A percentile compares a stretch with the other conserved stretches of the same genome.
phyloP scores from a whole-genome alignment of 2,888 invertebrate species.

The Pelosia muscerda region DNA sequence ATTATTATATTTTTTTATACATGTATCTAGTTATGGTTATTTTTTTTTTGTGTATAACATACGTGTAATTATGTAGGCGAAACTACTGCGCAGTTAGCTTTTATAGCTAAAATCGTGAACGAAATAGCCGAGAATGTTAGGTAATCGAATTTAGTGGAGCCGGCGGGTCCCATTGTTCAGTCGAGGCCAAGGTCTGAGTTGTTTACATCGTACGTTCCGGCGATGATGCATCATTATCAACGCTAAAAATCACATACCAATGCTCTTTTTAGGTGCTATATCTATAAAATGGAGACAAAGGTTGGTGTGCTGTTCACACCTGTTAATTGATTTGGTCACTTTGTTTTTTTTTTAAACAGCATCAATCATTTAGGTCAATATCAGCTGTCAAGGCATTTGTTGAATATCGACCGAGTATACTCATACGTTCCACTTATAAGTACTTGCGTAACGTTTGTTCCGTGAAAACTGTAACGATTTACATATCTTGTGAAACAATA shows the following conservation, averaged over 20 bases:
- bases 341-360: neutral
- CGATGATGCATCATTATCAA: slow-evolving; percentile 64
- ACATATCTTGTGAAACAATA: too few species aligned
- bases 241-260: slow-evolving; percentile 56
- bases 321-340: neutral
- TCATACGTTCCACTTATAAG: too few species aligned
- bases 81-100: slow-evolving; percentile 44
- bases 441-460: too few species aligned
- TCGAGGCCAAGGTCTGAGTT: slow-evolving; percentile 81
- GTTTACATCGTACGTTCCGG: slow-evolving; percentile 76
- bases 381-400: too few species aligned
- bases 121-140: slow-evolving; percentile 74
- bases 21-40: slow-evolving; percentile 27
- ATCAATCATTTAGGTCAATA: too few species aligned
- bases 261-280: slow-evolving; percentile 32
- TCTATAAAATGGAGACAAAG: slow-evolving; percentile 28
- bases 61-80: slow-evolving; percentile 25
- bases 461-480: too few species aligned
- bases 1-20: slow-evolving; percentile 28
- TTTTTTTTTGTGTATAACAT: slow-evolving; percentile 26
- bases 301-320: neutral
- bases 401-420: too few species aligned
- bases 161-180: slow-evolving; percentile 78
- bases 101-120: slow-evolving; percentile 75
- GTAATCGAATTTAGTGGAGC: slow-evolving; percentile 82